phyloP scores from a whole-genome alignment of 1,140 invertebrate genomes.

The Trachymyrmex cornetzi region DNA sequence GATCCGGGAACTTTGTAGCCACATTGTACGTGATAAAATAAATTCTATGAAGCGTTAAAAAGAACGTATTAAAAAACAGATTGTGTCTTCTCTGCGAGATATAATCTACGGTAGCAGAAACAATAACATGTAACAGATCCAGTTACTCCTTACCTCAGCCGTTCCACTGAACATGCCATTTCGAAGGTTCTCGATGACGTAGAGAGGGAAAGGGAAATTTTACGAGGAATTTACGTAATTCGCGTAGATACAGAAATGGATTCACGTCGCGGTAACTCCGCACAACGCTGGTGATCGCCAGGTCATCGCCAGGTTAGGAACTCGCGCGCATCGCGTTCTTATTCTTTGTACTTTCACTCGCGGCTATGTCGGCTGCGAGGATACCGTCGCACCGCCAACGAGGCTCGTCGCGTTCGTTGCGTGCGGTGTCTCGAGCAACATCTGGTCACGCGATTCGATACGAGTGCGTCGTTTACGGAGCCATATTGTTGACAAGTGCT shows the following conservation, averaged over 20 bases:
- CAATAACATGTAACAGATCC: no score
- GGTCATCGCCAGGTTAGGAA: constrained; percentile 65
- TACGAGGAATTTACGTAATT: neutral
- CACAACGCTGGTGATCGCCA: constrained; percentile 24
- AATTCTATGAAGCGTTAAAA: constrained; percentile 85
- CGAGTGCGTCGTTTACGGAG: neutral
- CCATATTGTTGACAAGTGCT: constrained; percentile 67
- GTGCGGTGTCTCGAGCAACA: constrained; percentile 20
- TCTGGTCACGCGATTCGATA: constrained; percentile 10
- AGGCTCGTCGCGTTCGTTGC: neutral
- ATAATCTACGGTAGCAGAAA: neutral
- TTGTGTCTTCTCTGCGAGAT: neutral
- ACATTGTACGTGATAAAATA: constrained; percentile 96
- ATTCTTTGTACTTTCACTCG: constrained; percentile 15
- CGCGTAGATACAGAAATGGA: neutral
- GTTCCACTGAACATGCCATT: constrained; percentile 61
- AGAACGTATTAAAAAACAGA: neutral
- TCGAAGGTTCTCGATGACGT: neutral
- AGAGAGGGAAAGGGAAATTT: neutral
- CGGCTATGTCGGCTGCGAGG: neutral
- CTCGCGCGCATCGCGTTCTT: neutral
- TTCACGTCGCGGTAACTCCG: constrained; percentile 46
- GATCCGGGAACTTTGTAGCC: constrained; percentile 90
- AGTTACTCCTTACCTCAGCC: constrained; percentile 59
- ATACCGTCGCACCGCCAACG: neutral